A percentile compares a stretch with the other conserved stretches of the same genome.
Conservation (phyloP, 1,140 invertebrate species). For the Lerema accius region DNA sequence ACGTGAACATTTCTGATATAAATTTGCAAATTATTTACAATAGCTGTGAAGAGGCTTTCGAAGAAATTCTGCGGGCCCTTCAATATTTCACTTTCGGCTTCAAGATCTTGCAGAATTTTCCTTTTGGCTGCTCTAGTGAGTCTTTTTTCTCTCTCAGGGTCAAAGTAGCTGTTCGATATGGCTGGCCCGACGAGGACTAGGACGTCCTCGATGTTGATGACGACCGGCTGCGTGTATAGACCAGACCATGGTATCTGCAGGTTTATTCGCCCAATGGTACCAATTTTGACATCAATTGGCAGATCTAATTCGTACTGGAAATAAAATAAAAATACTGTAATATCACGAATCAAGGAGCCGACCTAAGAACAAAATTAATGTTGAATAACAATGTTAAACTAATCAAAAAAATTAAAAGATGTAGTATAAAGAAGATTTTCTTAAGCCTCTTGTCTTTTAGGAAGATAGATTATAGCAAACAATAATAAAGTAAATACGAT, state of each 20-base stretch:
- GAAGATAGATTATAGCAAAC: too few species aligned
- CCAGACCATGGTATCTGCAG: conserved; percentile 91
- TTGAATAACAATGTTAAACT: background rate
- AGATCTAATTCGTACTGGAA: conserved; percentile 91
- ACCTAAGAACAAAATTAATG: background rate
- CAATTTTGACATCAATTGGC: conserved; percentile 91
- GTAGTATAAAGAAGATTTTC: too few species aligned
- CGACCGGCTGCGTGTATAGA: conserved; percentile 87
- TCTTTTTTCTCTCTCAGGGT: conserved; percentile 89
- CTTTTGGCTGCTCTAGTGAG: conserved; percentile 89
- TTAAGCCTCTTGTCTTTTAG: too few species aligned
- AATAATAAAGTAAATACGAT: background rate
- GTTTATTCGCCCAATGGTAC: conserved; percentile 89
- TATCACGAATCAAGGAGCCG: too few species aligned
- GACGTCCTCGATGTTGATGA: conserved; percentile 89
- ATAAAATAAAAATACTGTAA: background rate
- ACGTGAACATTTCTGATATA: conserved; percentile 92
- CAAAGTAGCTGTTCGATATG: conserved; percentile 86
- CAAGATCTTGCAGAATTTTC: conserved; percentile 82
- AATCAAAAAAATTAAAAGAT: too few species aligned
- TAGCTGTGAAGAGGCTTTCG: conserved; percentile 88
- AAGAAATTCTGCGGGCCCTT: conserved; percentile 85
- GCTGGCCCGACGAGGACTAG: conserved; percentile 90
- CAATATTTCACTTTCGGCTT: conserved; percentile 79
- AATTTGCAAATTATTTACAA: conserved; percentile 92